Percentiles rank a stretch among this genome's conserved stretches.
Conservation (phyloP, 2,888 invertebrate genomes). For the Fabriciana adippe region DNA sequence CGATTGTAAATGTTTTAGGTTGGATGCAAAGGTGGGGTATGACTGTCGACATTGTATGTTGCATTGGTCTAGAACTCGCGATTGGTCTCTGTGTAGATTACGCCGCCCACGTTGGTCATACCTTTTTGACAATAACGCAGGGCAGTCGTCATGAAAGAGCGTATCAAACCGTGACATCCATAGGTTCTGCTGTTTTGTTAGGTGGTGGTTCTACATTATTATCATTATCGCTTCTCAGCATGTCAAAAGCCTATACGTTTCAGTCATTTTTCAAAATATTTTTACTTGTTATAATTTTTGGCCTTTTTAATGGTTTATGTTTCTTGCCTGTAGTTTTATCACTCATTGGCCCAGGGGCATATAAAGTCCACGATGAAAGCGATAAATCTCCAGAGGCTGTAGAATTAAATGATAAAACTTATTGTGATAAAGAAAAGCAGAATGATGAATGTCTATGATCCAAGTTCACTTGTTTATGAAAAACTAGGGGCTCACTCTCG, state of each 20-base stretch:
- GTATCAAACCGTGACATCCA: conserved; percentile 85
- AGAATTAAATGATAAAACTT: conserved; percentile 63
- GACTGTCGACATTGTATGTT: conserved; percentile 91
- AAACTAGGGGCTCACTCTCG: too few relatives aligned
- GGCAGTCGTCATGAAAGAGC: conserved; percentile 82
- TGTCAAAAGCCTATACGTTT: conserved; percentile 89
- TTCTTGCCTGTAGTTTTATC: conserved; percentile 89
- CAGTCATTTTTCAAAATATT: conserved; percentile 89
- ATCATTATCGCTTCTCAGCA: conserved; percentile 86
- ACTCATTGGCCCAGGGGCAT: conserved; percentile 85
- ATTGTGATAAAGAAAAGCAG: conserved; percentile 39
- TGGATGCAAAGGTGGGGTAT: conserved; percentile 91
- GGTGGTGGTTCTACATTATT: conserved; percentile 90
- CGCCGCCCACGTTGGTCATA: conserved; percentile 91
- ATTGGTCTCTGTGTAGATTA: conserved; percentile 93
- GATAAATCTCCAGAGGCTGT: conserved; percentile 56
- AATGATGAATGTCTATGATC: conserved; percentile 27
- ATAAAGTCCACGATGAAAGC: conserved; percentile 50
- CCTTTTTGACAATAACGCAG: conserved; percentile 85
- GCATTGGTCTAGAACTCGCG: conserved; percentile 90
- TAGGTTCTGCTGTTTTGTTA: conserved; percentile 89
- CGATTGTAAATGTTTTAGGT: conserved; percentile 88
- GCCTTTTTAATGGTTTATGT: conserved; percentile 89
- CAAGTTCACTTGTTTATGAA: neutral
- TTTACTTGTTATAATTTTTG: conserved; percentile 88